These are phyloP conservation scores for Glaucopsyche alexis DNA, from an alignment of 2,888 invertebrate species.

Conservation along the genomic window DNA sequence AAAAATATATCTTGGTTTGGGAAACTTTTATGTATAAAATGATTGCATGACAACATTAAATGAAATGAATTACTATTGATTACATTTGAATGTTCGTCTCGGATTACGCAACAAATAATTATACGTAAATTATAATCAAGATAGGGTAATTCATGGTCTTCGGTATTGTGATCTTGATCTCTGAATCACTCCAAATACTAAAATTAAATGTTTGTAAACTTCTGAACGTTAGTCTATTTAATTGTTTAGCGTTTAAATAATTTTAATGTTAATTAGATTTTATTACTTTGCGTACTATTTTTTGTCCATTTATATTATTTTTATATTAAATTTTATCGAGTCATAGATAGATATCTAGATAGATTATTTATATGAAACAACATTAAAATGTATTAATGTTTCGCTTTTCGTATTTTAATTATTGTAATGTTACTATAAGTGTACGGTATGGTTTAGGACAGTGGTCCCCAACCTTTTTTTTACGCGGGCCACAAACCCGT, in stretches of 20 bases:
- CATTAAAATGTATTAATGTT: slow-evolving; percentile 24
- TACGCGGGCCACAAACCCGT: too few species aligned
- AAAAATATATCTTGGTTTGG: not conserved
- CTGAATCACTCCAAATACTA: slow-evolving; percentile 18
- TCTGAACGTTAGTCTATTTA: slow-evolving; percentile 15
- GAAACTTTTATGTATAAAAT: not conserved
- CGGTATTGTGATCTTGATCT: slow-evolving; percentile 21
- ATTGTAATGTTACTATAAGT: slow-evolving; percentile 20
- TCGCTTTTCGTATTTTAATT: slow-evolving; percentile 25
- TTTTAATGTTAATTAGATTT: slow-evolving; percentile 5
- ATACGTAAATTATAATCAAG: slow-evolving; percentile 4
- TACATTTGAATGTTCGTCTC: not conserved
- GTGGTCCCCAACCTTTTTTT: too few species aligned
- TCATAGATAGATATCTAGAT: slow-evolving; percentile 22
- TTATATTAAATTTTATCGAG: slow-evolving; percentile 24
- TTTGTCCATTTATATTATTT: slow-evolving; percentile 22
- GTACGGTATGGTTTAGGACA: not conserved
- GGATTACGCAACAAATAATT: not conserved
- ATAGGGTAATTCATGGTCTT: not conserved
- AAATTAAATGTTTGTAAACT: slow-evolving; percentile 10
- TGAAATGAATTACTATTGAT: not conserved
- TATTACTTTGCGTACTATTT: slow-evolving; percentile 5
- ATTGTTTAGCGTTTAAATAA: slow-evolving; percentile 14
- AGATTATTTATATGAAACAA: slow-evolving; percentile 11
- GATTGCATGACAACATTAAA: not conserved